Conservation (phyloP, 2,797 vertebrate species). For the Pteronotus mesoamericanus region DNA sequence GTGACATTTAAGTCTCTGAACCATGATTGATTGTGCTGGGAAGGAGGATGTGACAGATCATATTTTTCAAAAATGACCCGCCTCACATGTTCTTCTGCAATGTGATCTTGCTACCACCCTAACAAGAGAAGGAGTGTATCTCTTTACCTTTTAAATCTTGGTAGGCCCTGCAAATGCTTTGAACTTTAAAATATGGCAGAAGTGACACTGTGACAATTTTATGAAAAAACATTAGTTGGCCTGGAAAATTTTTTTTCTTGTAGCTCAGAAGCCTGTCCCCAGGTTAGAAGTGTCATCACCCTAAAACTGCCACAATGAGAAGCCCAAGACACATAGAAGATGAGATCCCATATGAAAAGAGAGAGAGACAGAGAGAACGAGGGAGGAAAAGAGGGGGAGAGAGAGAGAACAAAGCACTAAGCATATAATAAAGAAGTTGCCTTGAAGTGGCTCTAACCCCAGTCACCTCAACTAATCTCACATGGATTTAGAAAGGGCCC, state of each 20-base stretch:
- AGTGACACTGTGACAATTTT: not conserved
- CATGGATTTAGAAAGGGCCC: not conserved
- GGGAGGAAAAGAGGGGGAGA: not conserved
- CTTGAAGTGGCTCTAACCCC: not conserved
- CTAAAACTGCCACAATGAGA: not conserved
- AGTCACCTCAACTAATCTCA: not conserved
- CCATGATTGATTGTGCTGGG: slow-evolving; percentile 21
- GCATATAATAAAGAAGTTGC: not conserved
- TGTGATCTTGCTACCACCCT: not conserved
- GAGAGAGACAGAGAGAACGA: not conserved
- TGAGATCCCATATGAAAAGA: not conserved
- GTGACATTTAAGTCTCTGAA: slow-evolving; percentile 52
- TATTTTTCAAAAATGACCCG: slow-evolving; percentile 34
- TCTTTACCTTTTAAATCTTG: not conserved
- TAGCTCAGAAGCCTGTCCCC: not conserved
- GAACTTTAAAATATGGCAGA: not conserved
- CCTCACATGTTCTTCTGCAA: not conserved
- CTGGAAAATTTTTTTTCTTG: not conserved
- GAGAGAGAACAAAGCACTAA: not conserved
- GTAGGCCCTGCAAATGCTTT: not conserved
- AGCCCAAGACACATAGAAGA: not conserved
- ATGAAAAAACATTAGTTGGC: not conserved
- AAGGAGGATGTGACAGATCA: slow-evolving; percentile 11
- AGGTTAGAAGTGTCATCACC: not conserved
- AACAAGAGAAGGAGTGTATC: not conserved